Base-by-base conservation (phyloP, 2,888 invertebrate species). In the Alsophila aescularia region DNA sequence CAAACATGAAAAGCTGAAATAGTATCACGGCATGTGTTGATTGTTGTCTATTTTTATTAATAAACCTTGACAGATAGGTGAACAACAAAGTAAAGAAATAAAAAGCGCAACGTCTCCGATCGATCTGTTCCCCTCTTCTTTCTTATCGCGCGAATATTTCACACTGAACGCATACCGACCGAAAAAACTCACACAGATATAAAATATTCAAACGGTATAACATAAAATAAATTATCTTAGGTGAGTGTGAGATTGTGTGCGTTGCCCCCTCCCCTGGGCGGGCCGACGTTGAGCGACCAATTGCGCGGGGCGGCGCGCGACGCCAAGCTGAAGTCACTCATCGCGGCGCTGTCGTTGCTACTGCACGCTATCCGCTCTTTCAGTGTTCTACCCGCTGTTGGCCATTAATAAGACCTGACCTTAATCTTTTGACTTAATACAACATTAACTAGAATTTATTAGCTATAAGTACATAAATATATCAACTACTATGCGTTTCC, bases 141-240 rank as follows among this genome's bases (percentile, higher is more conserved):
- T 90, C 90, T 91, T 90, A 90, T 90, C 90, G 89, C 87, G 90
- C 90, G 82, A 90, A 90, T 91, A 90, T 90, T 91, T 90, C 90
- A 90, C 90, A 91, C 90, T 88, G 90, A 89, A 90, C 90, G 90
- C 90, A 83, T 85, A 86, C 85, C 85, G 85, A 85, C 81, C 84
- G 85, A 91, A 91, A 90, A 91, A 91, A 90, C 90, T 88, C 90
- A 90, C 90, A 91, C 90, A 91, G 85, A 90, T 90, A 90, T 90
- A 90, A 90, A 90, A 90, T 90, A 90, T 90, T 90, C 90, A 90
- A 90, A 90, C 90, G 89, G 87, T 90, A 89, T 90, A 90, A 89
- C 89, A 90, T 90, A 90, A 90, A 90, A 90, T 90, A 90, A 90
- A 90, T 90, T 90, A 90, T 90, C 90, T 90, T 90, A 90, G 90